Conservation (phyloP, 2,888 invertebrate species). For the Drosophila sordidapex region DNA sequence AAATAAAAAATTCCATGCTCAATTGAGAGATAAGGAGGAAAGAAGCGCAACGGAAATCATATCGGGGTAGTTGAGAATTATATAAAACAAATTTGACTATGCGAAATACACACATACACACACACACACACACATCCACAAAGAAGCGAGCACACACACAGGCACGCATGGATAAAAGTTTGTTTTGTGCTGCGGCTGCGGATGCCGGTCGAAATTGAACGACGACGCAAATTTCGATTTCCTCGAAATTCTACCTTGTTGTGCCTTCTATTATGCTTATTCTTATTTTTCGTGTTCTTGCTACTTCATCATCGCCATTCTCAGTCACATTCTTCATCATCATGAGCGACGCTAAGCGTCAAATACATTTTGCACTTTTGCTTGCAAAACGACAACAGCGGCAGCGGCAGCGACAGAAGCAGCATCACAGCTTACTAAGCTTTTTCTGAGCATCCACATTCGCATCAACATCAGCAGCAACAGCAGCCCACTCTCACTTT, state of each 20-base stretch:
- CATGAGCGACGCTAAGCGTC: slow-evolving; percentile 39
- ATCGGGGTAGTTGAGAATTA: slow-evolving; percentile 75
- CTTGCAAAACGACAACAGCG: slow-evolving; percentile 57
- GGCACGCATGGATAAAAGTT: slow-evolving; percentile 48
- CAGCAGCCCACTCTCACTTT: slow-evolving; percentile 61
- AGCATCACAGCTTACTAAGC: slow-evolving; percentile 74
- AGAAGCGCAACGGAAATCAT: slow-evolving; percentile 69
- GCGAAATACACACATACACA: slow-evolving; percentile 49
- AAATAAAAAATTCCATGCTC: slow-evolving; percentile 34
- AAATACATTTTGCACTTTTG: slow-evolving; percentile 63
- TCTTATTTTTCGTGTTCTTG: slow-evolving; percentile 60
- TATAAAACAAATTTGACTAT: slow-evolving; percentile 74
- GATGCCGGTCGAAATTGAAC: slow-evolving; percentile 71
- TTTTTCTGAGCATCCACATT: slow-evolving; percentile 71
- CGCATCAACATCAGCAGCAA: slow-evolving; percentile 38
- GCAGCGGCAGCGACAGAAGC: slow-evolving; percentile 22
- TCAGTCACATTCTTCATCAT: slow-evolving; percentile 56
- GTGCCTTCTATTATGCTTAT: slow-evolving; percentile 73
- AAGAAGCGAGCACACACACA: slow-evolving; percentile 24
- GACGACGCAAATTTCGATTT: slow-evolving; percentile 80
- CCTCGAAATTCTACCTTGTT: slow-evolving; percentile 77
- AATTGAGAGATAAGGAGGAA: slow-evolving; percentile 72
- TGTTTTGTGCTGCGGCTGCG: slow-evolving; percentile 54
- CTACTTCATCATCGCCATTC: slow-evolving; percentile 50
- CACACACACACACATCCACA: slow-evolving; percentile 17